phyloP scores from a whole-genome alignment of 2,113 vertebrate genomes.

The Trichomycterus rosablanca region DNA sequence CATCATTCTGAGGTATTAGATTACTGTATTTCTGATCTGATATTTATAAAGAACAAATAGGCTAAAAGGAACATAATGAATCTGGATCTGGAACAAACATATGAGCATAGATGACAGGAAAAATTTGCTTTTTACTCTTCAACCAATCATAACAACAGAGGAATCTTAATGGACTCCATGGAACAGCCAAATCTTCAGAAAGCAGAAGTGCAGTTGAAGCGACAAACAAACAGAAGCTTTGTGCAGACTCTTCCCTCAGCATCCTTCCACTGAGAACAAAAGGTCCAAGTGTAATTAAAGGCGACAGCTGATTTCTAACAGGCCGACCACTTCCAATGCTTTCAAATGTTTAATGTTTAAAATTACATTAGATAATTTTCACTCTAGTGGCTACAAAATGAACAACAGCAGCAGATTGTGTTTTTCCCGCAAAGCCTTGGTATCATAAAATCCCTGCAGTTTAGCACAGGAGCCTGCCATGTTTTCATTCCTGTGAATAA shows the following conservation, averaged over 20 bases:
- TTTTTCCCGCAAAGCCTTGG: no score
- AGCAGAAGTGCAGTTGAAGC: neutral
- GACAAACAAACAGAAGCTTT: conserved; percentile 22
- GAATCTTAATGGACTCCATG: conserved; percentile 13
- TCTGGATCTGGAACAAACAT: no score
- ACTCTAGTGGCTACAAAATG: no score
- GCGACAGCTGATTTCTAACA: conserved; percentile 5
- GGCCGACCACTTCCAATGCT: conserved; percentile 17
- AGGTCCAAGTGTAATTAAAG: conserved; percentile 18
- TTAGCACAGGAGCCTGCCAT: no score
- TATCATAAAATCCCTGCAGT: no score
- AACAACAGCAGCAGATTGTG: no score
- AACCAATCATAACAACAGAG: no score
- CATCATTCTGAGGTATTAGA: neutral
- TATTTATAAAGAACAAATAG: neutral
- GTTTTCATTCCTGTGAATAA: no score
- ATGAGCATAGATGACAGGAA: no score
- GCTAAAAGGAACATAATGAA: neutral
- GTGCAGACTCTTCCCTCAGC: conserved; percentile 1
- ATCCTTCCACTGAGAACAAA: conserved; percentile 6
- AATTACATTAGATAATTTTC: no score
- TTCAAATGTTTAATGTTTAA: no score
- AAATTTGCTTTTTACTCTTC: no score
- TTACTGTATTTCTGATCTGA: neutral
- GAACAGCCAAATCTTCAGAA: conserved; percentile 1